Conservation (phyloP, 2,888 invertebrate species). For the Pristionchus fissidentatus region DNA sequence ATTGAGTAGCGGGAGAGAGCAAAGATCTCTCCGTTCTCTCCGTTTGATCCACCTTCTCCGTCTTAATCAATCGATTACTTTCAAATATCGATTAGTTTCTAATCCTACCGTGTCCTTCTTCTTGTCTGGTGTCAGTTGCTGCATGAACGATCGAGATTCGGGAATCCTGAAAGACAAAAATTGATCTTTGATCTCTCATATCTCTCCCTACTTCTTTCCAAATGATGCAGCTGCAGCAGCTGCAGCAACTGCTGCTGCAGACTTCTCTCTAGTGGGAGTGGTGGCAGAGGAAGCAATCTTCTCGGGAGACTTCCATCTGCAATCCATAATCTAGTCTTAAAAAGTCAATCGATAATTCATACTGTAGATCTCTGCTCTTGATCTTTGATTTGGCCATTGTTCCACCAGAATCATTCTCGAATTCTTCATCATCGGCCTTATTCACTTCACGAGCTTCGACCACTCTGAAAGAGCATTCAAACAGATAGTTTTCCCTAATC, state of each 20-base stretch:
- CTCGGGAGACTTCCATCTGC: slow-evolving; percentile 16
- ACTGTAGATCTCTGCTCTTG: background rate
- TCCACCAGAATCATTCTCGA: slow-evolving; percentile 15
- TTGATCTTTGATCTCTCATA: too few species aligned
- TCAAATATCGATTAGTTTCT: background rate
- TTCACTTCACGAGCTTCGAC: slow-evolving; percentile 34
- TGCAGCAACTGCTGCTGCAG: too few species aligned
- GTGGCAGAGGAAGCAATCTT: background rate
- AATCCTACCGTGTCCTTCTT: slow-evolving; percentile 8
- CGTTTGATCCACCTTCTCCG: too few species aligned
- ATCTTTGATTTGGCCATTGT: background rate
- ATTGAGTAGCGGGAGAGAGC: background rate
- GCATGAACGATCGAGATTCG: slow-evolving; percentile 8
- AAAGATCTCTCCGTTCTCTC: background rate
- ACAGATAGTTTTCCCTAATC: too few species aligned
- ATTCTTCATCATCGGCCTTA: slow-evolving; percentile 30
- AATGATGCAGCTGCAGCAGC: too few species aligned
- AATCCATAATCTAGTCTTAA: too few species aligned
- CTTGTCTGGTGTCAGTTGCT: background rate
- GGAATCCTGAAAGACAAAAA: too few species aligned
- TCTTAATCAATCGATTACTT: background rate
- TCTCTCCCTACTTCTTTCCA: too few species aligned
- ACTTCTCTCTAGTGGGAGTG: too few species aligned
- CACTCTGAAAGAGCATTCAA: too few species aligned
- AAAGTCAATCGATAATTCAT: too few species aligned